Percentiles rank a stretch among this genome's conserved stretches.
phyloP scores from a whole-genome alignment of 2,113 vertebrate species.

The Oxyura jamaicensis region DNA sequence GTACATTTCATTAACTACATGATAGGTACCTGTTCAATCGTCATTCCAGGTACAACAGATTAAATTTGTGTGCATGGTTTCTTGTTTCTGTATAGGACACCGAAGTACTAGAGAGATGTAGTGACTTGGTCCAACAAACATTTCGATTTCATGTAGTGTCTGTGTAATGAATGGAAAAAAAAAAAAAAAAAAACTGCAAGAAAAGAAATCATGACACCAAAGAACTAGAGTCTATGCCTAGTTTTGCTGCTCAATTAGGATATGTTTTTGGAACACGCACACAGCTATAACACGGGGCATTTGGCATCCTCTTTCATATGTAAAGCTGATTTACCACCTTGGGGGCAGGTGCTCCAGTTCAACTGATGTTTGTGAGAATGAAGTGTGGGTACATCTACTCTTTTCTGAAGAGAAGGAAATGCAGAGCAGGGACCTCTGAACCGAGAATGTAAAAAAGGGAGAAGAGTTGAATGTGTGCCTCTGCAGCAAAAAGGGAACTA shows the following conservation, averaged over 20 bases:
- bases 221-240: slow-evolving; percentile 66
- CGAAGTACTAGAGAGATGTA: slow-evolving; percentile 58
- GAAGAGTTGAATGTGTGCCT: neutral
- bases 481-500: neutral
- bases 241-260: slow-evolving; percentile 45
- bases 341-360: neutral
- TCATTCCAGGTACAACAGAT: slow-evolving; percentile 57
- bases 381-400: neutral
- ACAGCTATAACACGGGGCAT: neutral
- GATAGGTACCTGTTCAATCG: slow-evolving; percentile 50
- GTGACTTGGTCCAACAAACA: slow-evolving; percentile 69
- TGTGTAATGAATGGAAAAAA: slow-evolving; percentile 63
- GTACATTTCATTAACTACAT: slow-evolving; percentile 37
- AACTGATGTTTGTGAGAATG: neutral
- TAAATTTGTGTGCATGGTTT: slow-evolving; percentile 67
- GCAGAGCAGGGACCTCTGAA: neutral
- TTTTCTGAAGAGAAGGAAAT: neutral
- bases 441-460: neutral
- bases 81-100: slow-evolving; percentile 65
- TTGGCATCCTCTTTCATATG: neutral
- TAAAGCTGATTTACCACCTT: neutral
- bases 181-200: slow-evolving; percentile 45
- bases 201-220: slow-evolving; percentile 71
- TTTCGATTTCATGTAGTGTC: slow-evolving; percentile 68
- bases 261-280: neutral